Evolutionary conservation across 2,888 invertebrate species (phyloP), one percentile per base, ranked within the genome.

Genomic region (Margaritifera margaritifera): DNA sequence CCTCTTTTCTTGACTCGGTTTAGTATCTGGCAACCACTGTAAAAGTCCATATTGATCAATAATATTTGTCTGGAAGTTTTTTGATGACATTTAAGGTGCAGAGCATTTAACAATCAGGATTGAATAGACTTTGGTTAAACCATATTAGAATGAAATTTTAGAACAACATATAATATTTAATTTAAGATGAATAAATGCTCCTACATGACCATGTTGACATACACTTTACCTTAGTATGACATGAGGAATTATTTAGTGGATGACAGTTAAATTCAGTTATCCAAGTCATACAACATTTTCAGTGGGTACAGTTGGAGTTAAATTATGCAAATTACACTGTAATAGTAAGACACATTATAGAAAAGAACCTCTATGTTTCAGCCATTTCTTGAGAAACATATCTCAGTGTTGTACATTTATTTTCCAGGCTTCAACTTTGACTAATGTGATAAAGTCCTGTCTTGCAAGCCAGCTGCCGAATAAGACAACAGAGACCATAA

Each of bases 401-500:
- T 24, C 53, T 19, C 18, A 24, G 4, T 24, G n/a, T 19, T 24
- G 27, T 53, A n/a, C 58, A 19, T 69, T 61, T 72, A 1, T 62
- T 60, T 68, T 70, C n/a, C 79, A 87, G 86, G 80, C 73, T 60
- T 82, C 82, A 24, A 66, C 74, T 2, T 73, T 88, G 54, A 75
- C 78, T 54, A 81, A 84, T 24, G 79, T 87, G 19, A 85, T 88
- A 71, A 82, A 86, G 62, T 73, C 85, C 8, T 86, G 86, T 19
- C 74, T 87, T n/a, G 86, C 87, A 31, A 87, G 83, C 70, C 87
- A 86, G 79, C 76, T 86, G 62, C 82, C 78, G 64, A 69, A 80
- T 65, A 76, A 75, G 64, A 55, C 57, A 18, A n/a, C 50, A 27
- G 71, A 68, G 18, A 61, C 64, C 18, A 57, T 62, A 18, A 60